Percentiles rank a stretch among this genome's conserved stretches.
phyloP scores from a whole-genome alignment of 2,113 vertebrate genomes.

The Varanus komodoensis region DNA sequence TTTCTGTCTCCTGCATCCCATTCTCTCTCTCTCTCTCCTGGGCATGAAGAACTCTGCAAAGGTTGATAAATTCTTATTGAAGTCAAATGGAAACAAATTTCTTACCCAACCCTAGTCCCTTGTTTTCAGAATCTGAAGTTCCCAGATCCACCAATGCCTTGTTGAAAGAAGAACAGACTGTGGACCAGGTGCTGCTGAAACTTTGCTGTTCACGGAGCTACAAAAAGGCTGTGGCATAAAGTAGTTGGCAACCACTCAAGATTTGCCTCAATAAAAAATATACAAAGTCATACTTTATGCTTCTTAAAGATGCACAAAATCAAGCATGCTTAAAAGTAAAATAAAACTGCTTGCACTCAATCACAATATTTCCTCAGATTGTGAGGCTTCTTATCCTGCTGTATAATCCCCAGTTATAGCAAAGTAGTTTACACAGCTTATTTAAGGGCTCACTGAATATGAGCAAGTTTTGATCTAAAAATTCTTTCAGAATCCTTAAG shows the following conservation, averaged over 20 bases:
- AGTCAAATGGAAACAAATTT: no score
- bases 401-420: not conserved
- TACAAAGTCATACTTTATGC: not conserved
- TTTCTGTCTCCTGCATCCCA: no score
- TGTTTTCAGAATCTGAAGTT: no score
- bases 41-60: no score
- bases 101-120: no score
- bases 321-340: not conserved
- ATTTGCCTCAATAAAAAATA: not conserved
- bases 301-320: not conserved
- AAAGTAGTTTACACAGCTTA: not conserved
- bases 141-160: not conserved
- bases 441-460: conserved; percentile 18
- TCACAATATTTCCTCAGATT: not conserved
- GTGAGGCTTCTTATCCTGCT: not conserved
- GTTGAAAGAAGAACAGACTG: not conserved
- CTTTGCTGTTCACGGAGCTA: not conserved
- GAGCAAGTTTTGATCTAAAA: not conserved
- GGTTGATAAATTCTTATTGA: no score
- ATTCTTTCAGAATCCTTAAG: conserved; percentile 5
- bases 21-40: no score
- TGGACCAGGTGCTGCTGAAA: not conserved
- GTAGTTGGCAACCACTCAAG: not conserved
- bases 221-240: not conserved
- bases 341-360: not conserved